A percentile compares a stretch with the other conserved stretches of the same genome.
These are phyloP conservation scores for Chionis minor DNA, from an alignment of 2,113 vertebrate genomes.

Conservation along the genomic window DNA sequence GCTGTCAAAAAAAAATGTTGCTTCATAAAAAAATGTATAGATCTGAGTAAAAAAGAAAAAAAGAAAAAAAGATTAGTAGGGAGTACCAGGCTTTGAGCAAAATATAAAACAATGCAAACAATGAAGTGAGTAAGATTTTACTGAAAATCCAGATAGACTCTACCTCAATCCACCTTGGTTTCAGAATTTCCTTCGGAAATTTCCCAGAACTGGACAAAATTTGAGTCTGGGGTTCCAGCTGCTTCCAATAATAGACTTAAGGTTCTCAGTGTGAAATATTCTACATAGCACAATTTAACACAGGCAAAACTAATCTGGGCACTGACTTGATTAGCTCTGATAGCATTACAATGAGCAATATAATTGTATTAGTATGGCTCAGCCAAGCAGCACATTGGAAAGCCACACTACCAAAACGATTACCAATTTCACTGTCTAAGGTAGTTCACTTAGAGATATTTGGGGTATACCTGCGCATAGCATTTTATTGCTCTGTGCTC, in stretches of 20 bases:
- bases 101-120: not conserved
- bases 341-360: not conserved
- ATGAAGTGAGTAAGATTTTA: not conserved
- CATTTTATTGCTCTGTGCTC: not conserved
- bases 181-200: not conserved
- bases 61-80: not conserved
- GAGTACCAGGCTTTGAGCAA: not conserved
- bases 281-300: not conserved
- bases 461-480: not conserved
- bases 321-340: not conserved
- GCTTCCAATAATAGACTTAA: not conserved
- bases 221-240: not conserved
- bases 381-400: not conserved
- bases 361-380: not conserved
- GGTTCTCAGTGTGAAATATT: not conserved
- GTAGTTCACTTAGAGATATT: not conserved
- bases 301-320: not conserved
- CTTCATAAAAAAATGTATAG: not conserved
- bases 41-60: not conserved
- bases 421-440: not conserved
- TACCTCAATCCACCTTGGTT: not conserved
- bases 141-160: not conserved
- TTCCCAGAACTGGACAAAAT: not conserved
- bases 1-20: not conserved
- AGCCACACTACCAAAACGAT: not conserved